Evolutionary conservation across 2,797 vertebrate genomes (phyloP), one percentile per base, ranked within the genome.

Genomic region (Alexandromys oeconomus): DNA sequence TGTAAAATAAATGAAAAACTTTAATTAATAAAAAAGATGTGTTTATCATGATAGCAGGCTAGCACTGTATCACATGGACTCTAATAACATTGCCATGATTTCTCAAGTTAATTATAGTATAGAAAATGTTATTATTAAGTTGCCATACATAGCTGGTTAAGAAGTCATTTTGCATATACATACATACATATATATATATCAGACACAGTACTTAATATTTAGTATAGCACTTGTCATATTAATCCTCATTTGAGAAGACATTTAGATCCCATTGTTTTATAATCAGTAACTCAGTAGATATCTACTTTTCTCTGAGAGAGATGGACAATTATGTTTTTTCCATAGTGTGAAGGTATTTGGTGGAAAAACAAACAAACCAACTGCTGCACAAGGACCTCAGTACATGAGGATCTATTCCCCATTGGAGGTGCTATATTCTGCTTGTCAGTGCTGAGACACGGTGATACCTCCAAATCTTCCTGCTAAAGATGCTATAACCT

Each of bases 221-320:
- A 95, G 34, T 82, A 54, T 87, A 74, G 74, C 6, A 2, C 2
- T 3, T 67, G 23, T 29, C 54, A 12, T 40, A 43, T 43, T 11
- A 84, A 67, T 71, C 14, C 9, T 74, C 65, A 37, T 59, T 79
- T 79, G 25, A 57, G 54, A 92, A 51, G 12, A 61, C 14, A 51
- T 91, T 48, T 76, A 31, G 27, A 74, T 76, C 93, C 61, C 80
- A 11, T n/a, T 77, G 43, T 48, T 92, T 79, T 79, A 8, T 17
- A 31, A 71, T 87, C 43, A 69, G 48, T 69, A 31, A 31, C 43
- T 71, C 31, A 89, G 17, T 2, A 77, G 9, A 51, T 73, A 65
- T 77, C 31, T 19, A 43, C 34, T 57, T 31, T 63, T n/a, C 14
- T n/a, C 14, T 61, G 12, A 37, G 9, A 85, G 40, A 80, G 51